Evolutionary conservation across 2,888 invertebrate species (phyloP).

Genomic region (Antitype chi): DNA sequence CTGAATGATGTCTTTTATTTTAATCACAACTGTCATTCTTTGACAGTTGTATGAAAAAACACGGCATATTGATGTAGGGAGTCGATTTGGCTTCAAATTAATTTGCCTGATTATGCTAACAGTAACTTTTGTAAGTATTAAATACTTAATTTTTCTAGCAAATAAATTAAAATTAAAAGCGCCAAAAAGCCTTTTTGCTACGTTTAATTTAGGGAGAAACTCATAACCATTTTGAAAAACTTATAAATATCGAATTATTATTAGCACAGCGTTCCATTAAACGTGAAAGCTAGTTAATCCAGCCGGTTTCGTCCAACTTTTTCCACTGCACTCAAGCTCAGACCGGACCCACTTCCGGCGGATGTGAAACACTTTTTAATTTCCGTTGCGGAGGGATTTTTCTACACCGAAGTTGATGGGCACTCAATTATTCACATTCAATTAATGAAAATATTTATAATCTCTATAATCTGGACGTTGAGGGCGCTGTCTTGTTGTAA

Average conservation of each 20-base stretch:
- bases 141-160: neutral
- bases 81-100: neutral
- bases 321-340: constrained; percentile 84
- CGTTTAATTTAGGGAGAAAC: too few species aligned
- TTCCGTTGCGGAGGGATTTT: constrained; percentile 88
- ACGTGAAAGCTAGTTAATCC: constrained; percentile 78
- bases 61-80: neutral
- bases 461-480: constrained; percentile 65
- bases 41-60: too few species aligned
- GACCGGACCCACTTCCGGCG: constrained; percentile 79
- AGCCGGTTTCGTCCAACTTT: constrained; percentile 79
- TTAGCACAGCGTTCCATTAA: constrained; percentile 64
- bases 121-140: too few species aligned
- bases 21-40: too few species aligned
- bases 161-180: too few species aligned
- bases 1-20: too few species aligned
- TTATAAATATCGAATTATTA: constrained; percentile 62
- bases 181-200: neutral
- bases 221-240: constrained; percentile 11
- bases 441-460: constrained; percentile 87
- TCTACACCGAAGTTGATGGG: constrained; percentile 83
- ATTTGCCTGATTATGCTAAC: neutral
- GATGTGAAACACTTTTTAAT: constrained; percentile 88
- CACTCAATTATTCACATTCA: constrained; percentile 89
- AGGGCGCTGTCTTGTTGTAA: constrained; percentile 40